Base-by-base conservation (phyloP, 2,113 vertebrate species). In the Paracanthobrama guichenoti region DNA sequence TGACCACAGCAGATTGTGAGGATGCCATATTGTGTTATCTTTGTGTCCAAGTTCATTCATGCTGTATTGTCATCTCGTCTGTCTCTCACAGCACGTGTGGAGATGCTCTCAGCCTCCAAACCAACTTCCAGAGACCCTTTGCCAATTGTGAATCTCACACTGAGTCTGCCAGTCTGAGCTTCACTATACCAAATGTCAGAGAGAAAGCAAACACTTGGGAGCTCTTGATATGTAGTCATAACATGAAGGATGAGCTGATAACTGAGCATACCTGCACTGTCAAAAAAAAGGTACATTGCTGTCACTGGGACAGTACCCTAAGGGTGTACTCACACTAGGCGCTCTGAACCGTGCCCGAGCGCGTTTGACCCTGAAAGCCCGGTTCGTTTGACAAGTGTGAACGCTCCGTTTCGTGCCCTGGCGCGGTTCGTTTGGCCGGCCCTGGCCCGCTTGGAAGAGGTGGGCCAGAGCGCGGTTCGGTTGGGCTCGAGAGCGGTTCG, bases 11-110 rank as follows among this genome's bases (percentile, higher is more conserved):
- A 89, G 89, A 90, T 91, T 84, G 89, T 18, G 44, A 88, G 85
- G 90, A 93, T 89, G 90, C 75, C 91, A 89, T 90, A 88, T 90
- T 92, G 90, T 88, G 91, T 92, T 91, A 91, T 90, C 88, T 90
- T 88, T 90, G 89, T 87, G 82, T 84, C 90, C 42, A 80, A 86
- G 88, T 90, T 92, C 92, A 92, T 94, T 91, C 90, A 93, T 91
- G 90, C 87, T 0, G 82, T 81, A 53, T 78, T 83, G 53, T 39
- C 50, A 35, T 87, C 87, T 88, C 80, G 83, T 26, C 35, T 79
- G 75, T 84, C 42, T 85, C 71, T 82, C 90, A 88, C 88, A 85
- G 86, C 89, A 87, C 82, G 88, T 85, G 67, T 42, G 20, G 44
- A 53, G 86, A 90, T 86, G 86, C 87, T 90, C 86, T 83, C 87